Percentiles rank a stretch among this genome's conserved stretches.
These are phyloP conservation scores for Reticulitermes lucifugus DNA, from an alignment of 2,888 invertebrate species.

Conservation along the genomic window DNA sequence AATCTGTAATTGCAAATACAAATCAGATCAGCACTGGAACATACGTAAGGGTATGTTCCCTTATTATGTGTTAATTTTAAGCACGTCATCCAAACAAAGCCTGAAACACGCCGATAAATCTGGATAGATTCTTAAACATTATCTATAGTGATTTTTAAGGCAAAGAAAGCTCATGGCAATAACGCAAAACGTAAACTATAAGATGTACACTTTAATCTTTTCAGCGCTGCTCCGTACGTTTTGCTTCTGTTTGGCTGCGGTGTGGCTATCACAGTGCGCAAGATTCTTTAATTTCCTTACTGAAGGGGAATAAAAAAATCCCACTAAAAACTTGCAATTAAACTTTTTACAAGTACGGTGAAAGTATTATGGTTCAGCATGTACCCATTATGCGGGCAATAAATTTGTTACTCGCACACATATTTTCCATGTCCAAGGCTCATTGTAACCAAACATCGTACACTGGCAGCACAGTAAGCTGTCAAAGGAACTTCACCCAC, in stretches of 20 bases:
- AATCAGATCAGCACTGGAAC: too few relatives aligned
- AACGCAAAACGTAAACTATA: background rate
- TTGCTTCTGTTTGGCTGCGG: background rate
- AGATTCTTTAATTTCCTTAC: background rate
- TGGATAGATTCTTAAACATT: background rate
- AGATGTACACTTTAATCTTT: background rate
- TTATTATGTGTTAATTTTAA: too few relatives aligned
- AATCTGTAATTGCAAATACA: too few relatives aligned
- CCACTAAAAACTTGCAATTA: background rate
- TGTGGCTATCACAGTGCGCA: background rate
- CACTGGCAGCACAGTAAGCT: too few relatives aligned
- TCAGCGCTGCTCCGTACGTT: background rate
- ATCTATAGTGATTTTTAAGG: background rate
- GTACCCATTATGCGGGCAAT: too few relatives aligned
- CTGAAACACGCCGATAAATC: background rate
- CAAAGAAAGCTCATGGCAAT: background rate
- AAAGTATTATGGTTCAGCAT: too few relatives aligned
- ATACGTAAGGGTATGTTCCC: too few relatives aligned
- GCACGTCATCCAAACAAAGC: too few relatives aligned
- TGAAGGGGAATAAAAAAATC: background rate
- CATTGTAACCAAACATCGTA: too few relatives aligned
- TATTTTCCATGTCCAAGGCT: too few relatives aligned
- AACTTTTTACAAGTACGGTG: background rate
- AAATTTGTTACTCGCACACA: too few relatives aligned
- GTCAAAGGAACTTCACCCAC: too few relatives aligned